Base-by-base conservation (phyloP, 2,888 invertebrate genomes). In the Liodrosophila aerea region DNA sequence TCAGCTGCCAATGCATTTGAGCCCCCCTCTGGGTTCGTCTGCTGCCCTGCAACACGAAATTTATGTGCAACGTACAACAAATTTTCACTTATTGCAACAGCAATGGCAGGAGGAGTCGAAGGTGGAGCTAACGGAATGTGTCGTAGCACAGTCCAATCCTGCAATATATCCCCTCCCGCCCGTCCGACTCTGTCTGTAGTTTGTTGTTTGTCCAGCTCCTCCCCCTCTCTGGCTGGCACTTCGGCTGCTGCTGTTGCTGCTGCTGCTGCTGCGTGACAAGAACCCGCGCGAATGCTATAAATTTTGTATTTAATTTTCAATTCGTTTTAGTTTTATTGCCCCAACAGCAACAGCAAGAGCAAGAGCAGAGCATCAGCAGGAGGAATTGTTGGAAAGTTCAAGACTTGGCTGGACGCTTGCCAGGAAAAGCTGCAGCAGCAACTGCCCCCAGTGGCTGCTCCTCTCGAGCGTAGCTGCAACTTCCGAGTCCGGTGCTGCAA, bases 21-120 rank as follows among this genome's bases (percentile, higher is more conserved):
- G 2, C 22, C 9, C 7, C 29, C 27, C 22, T 7, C 30, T 7
- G 12, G 5, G 13, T 61, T 51, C 47, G 45, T 62, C 53, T 61
- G 47, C 54, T 49, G 64, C 66, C 44, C 54, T 49, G 64, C 66
- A 57, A 58, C 56, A 59, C 59, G 53, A 85, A 83, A 81, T 81
- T 81, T 85, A 81, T 81, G 83, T 83, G 83, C 76, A 83, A 67
- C 84, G 80, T 77, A 71, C 85, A 85, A 83, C 85, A 85, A 81
- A 81, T 85, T 83, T 83, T 78, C 80, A 85, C 83, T 85, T 78
- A 85, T 82, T 82, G 78, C 78, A 49, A 12, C 29, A 49, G 31
- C 41, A 41, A 15, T 27, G 16, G 36, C 33, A 33, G 39, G 13
- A 31, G 30, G 13, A 12, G 12, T 29, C 11, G 7, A 34, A 41